These are phyloP conservation scores for Sibirionetta formosa DNA, from an alignment of 2,797 vertebrate genomes.

Conservation along the genomic window DNA sequence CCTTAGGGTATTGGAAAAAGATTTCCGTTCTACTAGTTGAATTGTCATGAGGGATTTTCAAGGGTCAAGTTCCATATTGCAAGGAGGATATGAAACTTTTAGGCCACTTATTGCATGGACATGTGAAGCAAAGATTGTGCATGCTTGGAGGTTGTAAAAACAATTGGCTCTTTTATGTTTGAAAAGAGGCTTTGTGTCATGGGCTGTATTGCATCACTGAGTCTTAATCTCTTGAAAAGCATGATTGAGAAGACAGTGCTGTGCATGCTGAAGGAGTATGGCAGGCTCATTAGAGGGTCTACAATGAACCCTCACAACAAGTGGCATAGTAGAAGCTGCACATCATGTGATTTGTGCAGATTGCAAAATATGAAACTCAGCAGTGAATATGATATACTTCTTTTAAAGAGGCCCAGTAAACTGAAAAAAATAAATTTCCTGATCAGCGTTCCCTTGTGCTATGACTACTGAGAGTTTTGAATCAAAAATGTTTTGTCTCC, in stretches of 20 bases:
- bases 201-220: conserved; percentile 62
- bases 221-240: conserved; percentile 63
- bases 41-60: conserved; percentile 73
- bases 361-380: conserved; percentile 47
- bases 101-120: conserved; percentile 62
- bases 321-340: conserved; percentile 12
- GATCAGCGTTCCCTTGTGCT: fast-evolving
- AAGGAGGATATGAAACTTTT: conserved; percentile 72
- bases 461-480: background rate
- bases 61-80: conserved; percentile 67
- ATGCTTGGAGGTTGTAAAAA: conserved; percentile 72
- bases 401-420: background rate
- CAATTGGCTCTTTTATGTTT: conserved; percentile 70
- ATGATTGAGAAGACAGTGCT: conserved; percentile 52
- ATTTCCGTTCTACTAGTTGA: conserved; percentile 64
- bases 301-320: conserved; percentile 55
- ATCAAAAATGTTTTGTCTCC: background rate
- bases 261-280: conserved; percentile 55
- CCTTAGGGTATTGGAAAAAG: conserved; percentile 59
- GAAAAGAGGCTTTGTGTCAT: conserved; percentile 69
- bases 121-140: conserved; percentile 55
- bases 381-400: conserved; percentile 40
- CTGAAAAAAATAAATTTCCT: background rate
- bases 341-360: background rate
- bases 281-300: conserved; percentile 64